A percentile compares a stretch with the other conserved stretches of the same genome.
Conservation (phyloP, 37 sponge, comb jelly and placozoan genomes). For the Diacarnus erythraeanus region DNA sequence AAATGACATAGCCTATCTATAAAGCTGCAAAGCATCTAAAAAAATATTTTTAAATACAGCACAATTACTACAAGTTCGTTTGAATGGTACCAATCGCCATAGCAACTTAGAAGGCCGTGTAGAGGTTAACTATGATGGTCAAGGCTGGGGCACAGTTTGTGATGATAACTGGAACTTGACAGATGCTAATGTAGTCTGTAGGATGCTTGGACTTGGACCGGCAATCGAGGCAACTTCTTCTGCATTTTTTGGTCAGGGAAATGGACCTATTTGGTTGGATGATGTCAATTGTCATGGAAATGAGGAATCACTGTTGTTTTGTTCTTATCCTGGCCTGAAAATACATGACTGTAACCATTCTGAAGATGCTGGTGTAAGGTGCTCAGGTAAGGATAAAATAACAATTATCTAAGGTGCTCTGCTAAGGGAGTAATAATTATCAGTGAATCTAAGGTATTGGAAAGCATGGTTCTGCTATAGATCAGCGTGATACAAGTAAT, state of each 20-base stretch:
- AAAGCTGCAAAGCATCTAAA: too few species aligned
- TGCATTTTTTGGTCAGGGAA: constrained; percentile 22
- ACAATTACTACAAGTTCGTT: constrained; percentile 1
- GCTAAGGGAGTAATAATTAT: too few species aligned
- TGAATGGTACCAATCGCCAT: not conserved
- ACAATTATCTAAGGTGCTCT: too few species aligned
- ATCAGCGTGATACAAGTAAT: too few species aligned
- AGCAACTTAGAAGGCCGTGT: constrained; percentile 23
- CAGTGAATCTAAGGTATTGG: too few species aligned
- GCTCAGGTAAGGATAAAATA: constrained; percentile 43
- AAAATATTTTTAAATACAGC: too few species aligned
- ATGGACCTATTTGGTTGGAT: constrained; percentile 54
- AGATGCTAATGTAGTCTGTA: constrained; percentile 60
- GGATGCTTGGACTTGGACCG: constrained; percentile 37
- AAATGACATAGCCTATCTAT: too few species aligned
- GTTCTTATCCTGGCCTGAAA: constrained; percentile 39
- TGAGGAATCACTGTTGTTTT: constrained; percentile 37
- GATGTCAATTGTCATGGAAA: constrained; percentile 45
- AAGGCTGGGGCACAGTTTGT: constrained; percentile 59
- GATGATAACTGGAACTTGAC: constrained; percentile 40
- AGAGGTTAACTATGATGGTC: constrained; percentile 48
- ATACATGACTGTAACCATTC: constrained; percentile 45
- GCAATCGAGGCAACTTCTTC: constrained; percentile 1
- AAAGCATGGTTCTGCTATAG: too few species aligned
- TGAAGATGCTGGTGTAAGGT: constrained; percentile 48